Evolutionary conservation across 2,113 vertebrate genomes (phyloP).

Genomic region (Dicentrarchus labrax): DNA sequence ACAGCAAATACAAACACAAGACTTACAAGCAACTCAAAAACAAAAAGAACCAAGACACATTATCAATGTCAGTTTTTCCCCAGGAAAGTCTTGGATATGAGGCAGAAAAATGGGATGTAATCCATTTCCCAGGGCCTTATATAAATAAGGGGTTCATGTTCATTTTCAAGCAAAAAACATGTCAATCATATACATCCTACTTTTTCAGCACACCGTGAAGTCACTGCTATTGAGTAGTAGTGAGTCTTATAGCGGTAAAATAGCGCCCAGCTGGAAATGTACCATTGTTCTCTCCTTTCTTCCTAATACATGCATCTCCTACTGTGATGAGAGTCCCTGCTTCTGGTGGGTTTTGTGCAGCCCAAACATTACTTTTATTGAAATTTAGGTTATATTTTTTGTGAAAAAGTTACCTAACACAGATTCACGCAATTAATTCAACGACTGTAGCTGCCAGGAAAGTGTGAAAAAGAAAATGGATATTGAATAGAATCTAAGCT

Average conservation of each 20-base stretch:
- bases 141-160: not conserved
- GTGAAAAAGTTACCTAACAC: constrained; percentile 1
- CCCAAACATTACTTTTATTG: constrained; percentile 6
- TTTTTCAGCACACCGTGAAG: not conserved
- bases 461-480: constrained; percentile 8
- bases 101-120: not conserved
- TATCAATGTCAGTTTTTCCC: not conserved
- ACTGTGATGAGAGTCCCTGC: not conserved
- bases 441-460: not conserved
- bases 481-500: not conserved
- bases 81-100: not conserved
- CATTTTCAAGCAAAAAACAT: not conserved
- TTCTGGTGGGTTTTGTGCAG: not conserved
- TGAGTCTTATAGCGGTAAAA: not conserved
- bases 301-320: not conserved
- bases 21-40: not conserved
- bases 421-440: constrained; percentile 9
- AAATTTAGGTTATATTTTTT: not conserved
- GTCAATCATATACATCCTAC: not conserved
- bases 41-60: not conserved
- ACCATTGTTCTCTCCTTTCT: not conserved
- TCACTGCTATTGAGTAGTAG: not conserved
- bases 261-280: not conserved
- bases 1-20: not conserved
- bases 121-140: not conserved